Evolutionary conservation across 1,140 invertebrate species (phyloP).

Genomic region (Olivierus martensii): DNA sequence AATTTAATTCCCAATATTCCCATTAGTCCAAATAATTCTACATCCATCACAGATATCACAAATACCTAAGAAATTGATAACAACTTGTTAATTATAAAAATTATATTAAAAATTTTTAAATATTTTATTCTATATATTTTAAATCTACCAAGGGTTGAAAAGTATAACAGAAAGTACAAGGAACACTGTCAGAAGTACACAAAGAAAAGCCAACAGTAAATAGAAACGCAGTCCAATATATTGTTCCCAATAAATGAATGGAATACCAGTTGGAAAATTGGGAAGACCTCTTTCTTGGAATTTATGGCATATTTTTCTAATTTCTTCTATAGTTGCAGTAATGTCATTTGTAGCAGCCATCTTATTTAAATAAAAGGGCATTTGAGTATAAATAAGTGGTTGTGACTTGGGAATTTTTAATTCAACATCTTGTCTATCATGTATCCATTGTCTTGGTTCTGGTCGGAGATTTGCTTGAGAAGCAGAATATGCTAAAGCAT

Average conservation of each 20-base stretch:
- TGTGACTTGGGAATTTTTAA: constrained; percentile 86
- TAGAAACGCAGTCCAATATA: constrained; percentile 73
- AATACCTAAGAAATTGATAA: constrained; percentile 35
- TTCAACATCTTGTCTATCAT: constrained; percentile 58
- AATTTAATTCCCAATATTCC: constrained; percentile 67
- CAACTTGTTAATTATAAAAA: too few relatives aligned
- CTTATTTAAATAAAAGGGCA: constrained; percentile 76
- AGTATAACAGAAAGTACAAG: neutral
- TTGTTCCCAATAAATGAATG: constrained; percentile 96
- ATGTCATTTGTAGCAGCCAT: constrained; percentile 59
- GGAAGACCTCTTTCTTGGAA: constrained; percentile 79
- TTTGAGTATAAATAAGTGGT: constrained; percentile 80
- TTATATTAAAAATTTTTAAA: too few relatives aligned
- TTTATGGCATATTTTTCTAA: constrained; percentile 63
- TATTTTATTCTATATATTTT: too few relatives aligned
- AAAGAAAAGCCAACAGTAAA: constrained; percentile 51
- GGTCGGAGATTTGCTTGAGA: constrained; percentile 69
- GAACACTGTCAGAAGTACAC: neutral
- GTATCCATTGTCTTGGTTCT: constrained; percentile 70
- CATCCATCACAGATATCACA: constrained; percentile 53
- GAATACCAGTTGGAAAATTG: constrained; percentile 88
- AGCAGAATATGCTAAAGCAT: constrained; percentile 83
- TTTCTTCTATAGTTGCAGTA: constrained; percentile 57
- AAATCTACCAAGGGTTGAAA: neutral
- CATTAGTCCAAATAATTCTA: constrained; percentile 81